Conservation (phyloP, 2,888 invertebrate genomes). For the Tipula confusa region DNA sequence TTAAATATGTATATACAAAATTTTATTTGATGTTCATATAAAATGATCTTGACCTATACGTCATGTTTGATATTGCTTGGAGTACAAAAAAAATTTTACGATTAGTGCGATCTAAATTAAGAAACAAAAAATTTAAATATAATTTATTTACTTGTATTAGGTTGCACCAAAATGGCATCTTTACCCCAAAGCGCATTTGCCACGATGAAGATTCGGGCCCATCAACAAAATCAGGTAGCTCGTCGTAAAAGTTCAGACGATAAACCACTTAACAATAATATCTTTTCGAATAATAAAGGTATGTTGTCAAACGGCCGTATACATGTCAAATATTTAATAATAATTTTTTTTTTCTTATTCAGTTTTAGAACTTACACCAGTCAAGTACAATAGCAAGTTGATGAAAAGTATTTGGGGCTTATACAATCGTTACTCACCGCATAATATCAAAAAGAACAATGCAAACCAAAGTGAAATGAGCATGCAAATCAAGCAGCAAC, state of each 20-base stretch:
- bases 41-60: neutral
- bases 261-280: conserved; percentile 40
- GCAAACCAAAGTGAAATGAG: conserved; percentile 51
- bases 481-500: conserved; percentile 39
- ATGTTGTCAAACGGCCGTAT: conserved; percentile 35
- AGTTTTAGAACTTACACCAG: conserved; percentile 63
- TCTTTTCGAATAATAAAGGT: conserved; percentile 44
- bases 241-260: conserved; percentile 52
- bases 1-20: neutral
- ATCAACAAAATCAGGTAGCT: conserved; percentile 49
- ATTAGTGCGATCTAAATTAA: neutral
- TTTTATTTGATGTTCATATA: neutral
- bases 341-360: conserved; percentile 41
- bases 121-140: too few species aligned
- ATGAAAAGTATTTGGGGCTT: conserved; percentile 92
- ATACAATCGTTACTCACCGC: conserved; percentile 83
- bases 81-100: neutral
- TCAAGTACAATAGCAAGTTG: conserved; percentile 78
- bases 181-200: conserved; percentile 74
- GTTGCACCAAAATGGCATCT: conserved; percentile 58
- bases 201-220: conserved; percentile 61
- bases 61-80: neutral
- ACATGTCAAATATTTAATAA: neutral
- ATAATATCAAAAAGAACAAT: conserved; percentile 77
- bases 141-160: too few species aligned